These are phyloP conservation scores for Sebastes steindachneri DNA, from an alignment of 2,797 vertebrate species.

Conservation along the genomic window DNA sequence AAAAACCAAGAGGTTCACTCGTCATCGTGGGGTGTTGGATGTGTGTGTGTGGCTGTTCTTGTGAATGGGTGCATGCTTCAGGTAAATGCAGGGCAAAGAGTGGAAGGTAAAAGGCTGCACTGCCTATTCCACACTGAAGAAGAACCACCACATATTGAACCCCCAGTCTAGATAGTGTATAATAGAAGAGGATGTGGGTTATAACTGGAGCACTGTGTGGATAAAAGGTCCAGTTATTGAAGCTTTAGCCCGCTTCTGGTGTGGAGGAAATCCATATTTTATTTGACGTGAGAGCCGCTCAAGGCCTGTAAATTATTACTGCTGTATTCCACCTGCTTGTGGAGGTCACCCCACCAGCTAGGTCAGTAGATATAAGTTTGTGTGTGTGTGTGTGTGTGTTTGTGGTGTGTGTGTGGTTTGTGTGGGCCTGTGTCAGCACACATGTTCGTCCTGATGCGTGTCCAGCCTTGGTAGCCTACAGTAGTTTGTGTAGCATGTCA, in stretches of 20 bases:
- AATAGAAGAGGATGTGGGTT: slow-evolving; percentile 28
- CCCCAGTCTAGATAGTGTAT: slow-evolving; percentile 17
- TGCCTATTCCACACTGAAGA: background rate
- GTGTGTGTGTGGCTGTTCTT: slow-evolving; percentile 23
- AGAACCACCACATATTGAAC: slow-evolving; percentile 1
- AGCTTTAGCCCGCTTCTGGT: slow-evolving; percentile 45
- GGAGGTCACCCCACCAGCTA: slow-evolving; percentile 62
- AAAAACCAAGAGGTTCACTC: slow-evolving; percentile 16
- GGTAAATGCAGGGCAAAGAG: slow-evolving; percentile 1
- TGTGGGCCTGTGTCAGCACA: slow-evolving; percentile 5
- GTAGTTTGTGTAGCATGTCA: slow-evolving; percentile 40
- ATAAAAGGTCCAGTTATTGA: slow-evolving; percentile 62
- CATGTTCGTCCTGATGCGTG: slow-evolving; percentile 30
- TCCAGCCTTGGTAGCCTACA: slow-evolving; percentile 15
- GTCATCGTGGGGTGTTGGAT: background rate
- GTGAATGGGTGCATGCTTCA: slow-evolving; percentile 4
- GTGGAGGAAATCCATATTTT: slow-evolving; percentile 74
- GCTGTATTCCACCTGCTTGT: slow-evolving; percentile 66
- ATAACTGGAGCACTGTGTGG: slow-evolving; percentile 35
- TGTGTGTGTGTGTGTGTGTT: background rate
- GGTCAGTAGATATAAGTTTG: slow-evolving; percentile 7
- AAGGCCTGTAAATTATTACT: slow-evolving; percentile 77
- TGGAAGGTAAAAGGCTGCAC: background rate
- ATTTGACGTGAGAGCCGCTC: slow-evolving; percentile 69
- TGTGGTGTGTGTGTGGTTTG: background rate